Base-by-base conservation (phyloP, 2,888 invertebrate species). In the Rutpela maculata region DNA sequence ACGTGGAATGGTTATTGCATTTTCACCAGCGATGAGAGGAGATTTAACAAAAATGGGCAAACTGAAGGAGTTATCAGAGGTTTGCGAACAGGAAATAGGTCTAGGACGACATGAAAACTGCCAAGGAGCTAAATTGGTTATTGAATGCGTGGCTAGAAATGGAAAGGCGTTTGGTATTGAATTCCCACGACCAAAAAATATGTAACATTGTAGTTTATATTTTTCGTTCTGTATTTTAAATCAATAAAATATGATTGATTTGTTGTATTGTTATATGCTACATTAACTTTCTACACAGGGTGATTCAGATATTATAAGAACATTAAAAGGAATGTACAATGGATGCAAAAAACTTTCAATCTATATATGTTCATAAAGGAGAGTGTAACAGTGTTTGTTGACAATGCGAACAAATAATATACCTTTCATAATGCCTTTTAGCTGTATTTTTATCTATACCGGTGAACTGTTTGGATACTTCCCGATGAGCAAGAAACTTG, bases 81-180 rank as follows among this genome's bases (percentile, higher is more conserved):
- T 81, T 2, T 90, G 90, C 81, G 87, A 87, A 38, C 84, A 85
- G 70, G 87, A 88, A 78, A 74, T 88, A 17, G 85, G 83, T 17
- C 60, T 73, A 1, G 84, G 80, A 15, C 72, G 55, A 26, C 69
- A 62, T 0, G 85, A 87, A 69, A 82, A 85, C 19, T 89, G 89
- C 74, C 78, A 84, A 62, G 84, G 79, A 0, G 87, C 88, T 2
- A 86, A 86, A 73, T 74, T 80, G 60, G 69, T 89, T 11, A 82
- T 87, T 5, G 82, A 87, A 59, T 89, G 89, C 73, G 79, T 87
- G 9, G 81, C 81, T 0, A 84, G 84, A 74, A 76, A 86, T 78
- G 84, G 80, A 18, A 78, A 79, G 26, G 76, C 79, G 26, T 81
- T 81, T 66, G 83, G 83, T 10, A 60, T 84, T 15, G 70, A 77